Base-by-base conservation (phyloP, 2,888 invertebrate species). In the Buathra laborator region DNA sequence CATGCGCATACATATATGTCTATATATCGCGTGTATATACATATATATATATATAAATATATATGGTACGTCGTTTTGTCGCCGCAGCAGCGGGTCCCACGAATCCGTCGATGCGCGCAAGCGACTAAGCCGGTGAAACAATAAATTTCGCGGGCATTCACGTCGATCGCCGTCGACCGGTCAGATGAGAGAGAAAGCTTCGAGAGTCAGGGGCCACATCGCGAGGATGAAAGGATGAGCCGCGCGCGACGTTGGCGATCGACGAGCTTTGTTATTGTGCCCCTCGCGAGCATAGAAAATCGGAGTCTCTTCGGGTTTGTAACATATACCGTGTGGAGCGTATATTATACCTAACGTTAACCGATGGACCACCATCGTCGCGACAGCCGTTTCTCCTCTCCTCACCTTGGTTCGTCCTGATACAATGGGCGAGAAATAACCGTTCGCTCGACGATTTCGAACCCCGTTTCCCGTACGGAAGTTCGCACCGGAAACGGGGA, bases 91-190 rank as follows among this genome's bases (percentile, higher is more conserved):
- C 53, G 16, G 68, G 62, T 64, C 37, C 48, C 16, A 43, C 75
- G 62, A 72, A 48, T 64, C 32, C 62, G 76, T 76, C 46, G 74
- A 12, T 56, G 67, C 56, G 66, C 76, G 44, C 76, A 67, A 43
- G 53, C 85, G 90, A 88, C 89, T 91, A 92, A 92, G 92, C 93
- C 91, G 89, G 90, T 90, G 92, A 91, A 91, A 92, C 92, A 92
- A 93, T 93, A 93, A 93, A 93, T 93, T 92, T 91, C 87, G 90
- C 89, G 89, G 89, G 90, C 89, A 91, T 92, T 92, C 91, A 91
- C 89, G 92, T 92, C 91, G 91, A 91, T 92, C 91, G 91, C 87
- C 85, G 82, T 68, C 67, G 67, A 71, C 66, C 59, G 51, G 71
- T 7, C 14, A 12, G 37, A 37, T 5, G 37, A 9, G 37, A 37